phyloP scores from a whole-genome alignment of 2,888 invertebrate species.

The Metacarcinus magister region DNA sequence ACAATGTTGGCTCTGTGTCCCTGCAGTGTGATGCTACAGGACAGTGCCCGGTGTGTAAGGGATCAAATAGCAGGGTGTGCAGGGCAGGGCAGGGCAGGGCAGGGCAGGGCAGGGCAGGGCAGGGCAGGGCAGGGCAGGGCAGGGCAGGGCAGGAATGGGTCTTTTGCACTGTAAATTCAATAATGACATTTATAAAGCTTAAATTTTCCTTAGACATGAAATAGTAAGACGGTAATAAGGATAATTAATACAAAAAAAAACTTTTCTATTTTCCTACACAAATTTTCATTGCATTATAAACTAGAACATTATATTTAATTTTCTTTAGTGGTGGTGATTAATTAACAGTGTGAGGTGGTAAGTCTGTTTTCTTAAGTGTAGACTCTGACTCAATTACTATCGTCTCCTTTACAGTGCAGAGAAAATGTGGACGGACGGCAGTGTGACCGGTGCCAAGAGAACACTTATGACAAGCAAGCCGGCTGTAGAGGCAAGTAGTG shows the following conservation, averaged over 20 bases:
- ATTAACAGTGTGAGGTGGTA: neutral
- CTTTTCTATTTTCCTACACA: no score
- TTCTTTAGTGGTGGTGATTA: no score
- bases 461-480: conserved; percentile 95
- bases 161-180: no score
- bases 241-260: no score
- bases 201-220: no score
- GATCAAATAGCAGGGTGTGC: neutral
- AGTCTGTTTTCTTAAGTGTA: neutral
- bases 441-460: conserved; percentile 98
- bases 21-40: conserved; percentile 94
- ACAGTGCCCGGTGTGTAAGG: conserved; percentile 90
- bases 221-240: no score
- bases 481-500: conserved; percentile 87
- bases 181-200: no score
- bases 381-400: neutral
- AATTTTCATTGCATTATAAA: no score
- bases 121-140: neutral
- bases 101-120: neutral
- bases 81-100: neutral
- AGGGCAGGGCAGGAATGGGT: neutral
- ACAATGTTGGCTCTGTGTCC: conserved; percentile 93
- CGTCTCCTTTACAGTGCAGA: conserved; percentile 85
- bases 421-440: conserved; percentile 96
- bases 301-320: no score